Conservation (phyloP, 2,797 vertebrate species). For the Sebastiscus tertius region DNA sequence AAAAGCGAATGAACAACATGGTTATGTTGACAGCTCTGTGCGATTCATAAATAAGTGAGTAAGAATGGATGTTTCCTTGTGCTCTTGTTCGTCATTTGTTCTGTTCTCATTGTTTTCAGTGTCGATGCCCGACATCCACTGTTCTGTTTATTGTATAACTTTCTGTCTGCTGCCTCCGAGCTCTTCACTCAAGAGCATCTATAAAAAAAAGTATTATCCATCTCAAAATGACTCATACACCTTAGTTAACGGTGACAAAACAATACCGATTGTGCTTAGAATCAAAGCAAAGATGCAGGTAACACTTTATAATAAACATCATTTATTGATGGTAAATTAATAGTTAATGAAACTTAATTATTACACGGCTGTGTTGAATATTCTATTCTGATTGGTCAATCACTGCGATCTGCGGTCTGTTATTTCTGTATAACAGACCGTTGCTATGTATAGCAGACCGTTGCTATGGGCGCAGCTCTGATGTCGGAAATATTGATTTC, state of each 20-base stretch:
- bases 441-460: too few species aligned
- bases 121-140: constrained; percentile 46
- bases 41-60: constrained; percentile 33
- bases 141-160: constrained; percentile 46
- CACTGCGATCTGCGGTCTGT: too few species aligned
- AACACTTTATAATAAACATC: too few species aligned
- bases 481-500: too few species aligned
- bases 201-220: constrained; percentile 31
- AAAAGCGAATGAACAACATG: constrained; percentile 4
- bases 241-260: constrained; percentile 12
- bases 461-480: too few species aligned
- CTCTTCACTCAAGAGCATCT: constrained; percentile 33
- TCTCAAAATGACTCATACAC: constrained; percentile 12
- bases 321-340: too few species aligned
- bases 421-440: too few species aligned
- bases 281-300: constrained; percentile 1
- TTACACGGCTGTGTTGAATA: too few species aligned
- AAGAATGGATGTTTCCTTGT: constrained; percentile 25
- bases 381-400: too few species aligned
- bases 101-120: constrained; percentile 29
- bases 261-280: background rate
- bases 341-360: too few species aligned
- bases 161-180: constrained; percentile 31
- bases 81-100: constrained; percentile 43
- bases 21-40: constrained; percentile 31